Percentiles rank a stretch among this genome's conserved stretches.
These are phyloP conservation scores for Picus viridis DNA, from an alignment of 2,797 vertebrate genomes.

Conservation along the genomic window DNA sequence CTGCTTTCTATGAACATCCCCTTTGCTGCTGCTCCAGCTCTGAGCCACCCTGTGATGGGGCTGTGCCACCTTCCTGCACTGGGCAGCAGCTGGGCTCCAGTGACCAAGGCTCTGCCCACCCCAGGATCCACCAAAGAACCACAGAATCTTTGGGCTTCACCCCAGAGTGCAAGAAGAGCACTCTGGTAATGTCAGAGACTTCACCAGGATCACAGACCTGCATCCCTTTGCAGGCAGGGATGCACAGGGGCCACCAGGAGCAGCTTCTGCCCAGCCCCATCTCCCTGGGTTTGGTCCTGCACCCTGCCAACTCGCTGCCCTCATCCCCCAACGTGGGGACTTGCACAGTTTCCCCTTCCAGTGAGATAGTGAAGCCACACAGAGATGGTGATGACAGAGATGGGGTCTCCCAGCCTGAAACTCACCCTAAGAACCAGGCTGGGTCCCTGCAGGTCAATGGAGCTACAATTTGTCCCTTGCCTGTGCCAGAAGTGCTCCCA, in stretches of 20 bases:
- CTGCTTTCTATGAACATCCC: background rate
- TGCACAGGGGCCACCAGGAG: background rate
- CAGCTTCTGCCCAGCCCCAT: background rate
- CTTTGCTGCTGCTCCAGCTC: accelerated
- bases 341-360: background rate
- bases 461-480: background rate
- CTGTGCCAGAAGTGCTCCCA: background rate
- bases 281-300: background rate
- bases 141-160: background rate
- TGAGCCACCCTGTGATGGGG: background rate
- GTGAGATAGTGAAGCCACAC: background rate
- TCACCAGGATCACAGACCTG: accelerated
- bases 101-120: background rate
- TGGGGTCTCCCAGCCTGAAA: background rate
- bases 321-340: accelerated
- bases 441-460: background rate
- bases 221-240: background rate
- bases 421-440: too few species aligned
- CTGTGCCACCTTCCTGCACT: background rate
- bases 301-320: background rate
- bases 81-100: background rate
- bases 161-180: background rate
- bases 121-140: background rate
- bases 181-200: background rate
- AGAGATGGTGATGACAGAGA: background rate